Conservation (phyloP, 64 coral and sea anemone species). For the Acropora yongei region DNA sequence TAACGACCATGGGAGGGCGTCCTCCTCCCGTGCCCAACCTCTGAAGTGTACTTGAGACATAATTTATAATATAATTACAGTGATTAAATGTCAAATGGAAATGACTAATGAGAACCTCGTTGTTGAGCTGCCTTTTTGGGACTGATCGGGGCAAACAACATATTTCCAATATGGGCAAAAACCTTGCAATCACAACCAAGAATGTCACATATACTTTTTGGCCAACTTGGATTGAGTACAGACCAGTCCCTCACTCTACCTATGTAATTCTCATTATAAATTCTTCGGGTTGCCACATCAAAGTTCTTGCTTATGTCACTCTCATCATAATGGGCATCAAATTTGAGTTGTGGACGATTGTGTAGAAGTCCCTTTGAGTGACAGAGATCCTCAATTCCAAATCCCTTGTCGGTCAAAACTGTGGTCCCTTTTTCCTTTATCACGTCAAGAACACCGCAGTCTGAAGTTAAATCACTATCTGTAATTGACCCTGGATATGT, state of each 20-base stretch:
- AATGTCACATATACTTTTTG: slow-evolving; percentile 59
- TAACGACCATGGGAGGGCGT: no score
- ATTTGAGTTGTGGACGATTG: slow-evolving; percentile 68
- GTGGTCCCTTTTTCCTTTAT: slow-evolving; percentile 43
- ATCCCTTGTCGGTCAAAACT: slow-evolving; percentile 42
- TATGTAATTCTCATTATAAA: slow-evolving; percentile 75
- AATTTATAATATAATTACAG: no score
- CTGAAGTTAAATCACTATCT: slow-evolving; percentile 64
- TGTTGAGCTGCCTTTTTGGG: slow-evolving; percentile 56
- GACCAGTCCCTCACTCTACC: slow-evolving; percentile 74
- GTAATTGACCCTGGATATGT: slow-evolving; percentile 62
- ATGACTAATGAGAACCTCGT: neutral
- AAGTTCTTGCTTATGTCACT: slow-evolving; percentile 68
- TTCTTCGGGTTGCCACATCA: slow-evolving; percentile 67
- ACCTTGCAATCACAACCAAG: slow-evolving; percentile 25
- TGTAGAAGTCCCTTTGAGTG: slow-evolving; percentile 25
- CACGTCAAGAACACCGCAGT: slow-evolving; percentile 73
- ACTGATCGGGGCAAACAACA: slow-evolving; percentile 62
- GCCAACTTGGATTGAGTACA: slow-evolving; percentile 64
- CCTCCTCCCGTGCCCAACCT: no score
- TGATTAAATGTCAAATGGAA: neutral
- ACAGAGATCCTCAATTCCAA: no score
- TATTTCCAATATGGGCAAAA: slow-evolving; percentile 59
- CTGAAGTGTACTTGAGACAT: no score
- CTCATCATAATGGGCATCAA: slow-evolving; percentile 67